Base-by-base conservation (phyloP, 2,888 invertebrate genomes). In the Cephus nigrinus region DNA sequence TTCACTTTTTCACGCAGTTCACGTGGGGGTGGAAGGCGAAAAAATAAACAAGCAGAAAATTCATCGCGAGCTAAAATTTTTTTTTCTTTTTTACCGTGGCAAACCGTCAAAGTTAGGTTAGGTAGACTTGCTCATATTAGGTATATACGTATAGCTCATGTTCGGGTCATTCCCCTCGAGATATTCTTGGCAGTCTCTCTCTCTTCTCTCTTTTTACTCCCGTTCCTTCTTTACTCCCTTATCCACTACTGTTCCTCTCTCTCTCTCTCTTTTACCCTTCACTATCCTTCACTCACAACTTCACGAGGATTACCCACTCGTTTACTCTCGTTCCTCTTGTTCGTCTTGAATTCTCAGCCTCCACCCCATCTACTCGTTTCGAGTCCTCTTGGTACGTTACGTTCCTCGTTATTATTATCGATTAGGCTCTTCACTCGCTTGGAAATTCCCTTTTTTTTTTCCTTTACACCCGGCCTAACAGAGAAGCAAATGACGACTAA, bases 91-190 rank as follows among this genome's bases (percentile, higher is more conserved):
- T 36, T 12, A 55, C 5, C 5, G 40, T 40, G 40, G 23, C 32
- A 30, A 69, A 32, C 71, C 9, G 4, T 30, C 31, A 30, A 31
- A 15, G 71, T 32, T 71, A 71, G 33, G 71, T 31, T 33, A 15
- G 15, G 71, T 33, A 32, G 15, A 71, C 12, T 33, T 33, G 71
- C 12, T 71, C 71, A 15, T 71, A 71, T 71, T 71, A 71, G 71
- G 71, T 74, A 83, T 82, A 83, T 84, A 83, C 76, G 79, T 68
- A 55, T 74, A 75, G 80, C 82, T 85, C 83, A 86, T 84, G 86
- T 86, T 86, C 86, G 86, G 88, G 88, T 88, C 88, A 88, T 86
- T 85, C 87, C 86, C 87, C 88, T 84, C 84, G 80, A 83, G 87
- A 87, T 88, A 88, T 88, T 88, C 87, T 88, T 88, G 86, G 88